Evolutionary conservation across 1,140 invertebrate species (phyloP), one percentile per base, ranked within the genome.

Genomic region (Zaprionus ornatus): DNA sequence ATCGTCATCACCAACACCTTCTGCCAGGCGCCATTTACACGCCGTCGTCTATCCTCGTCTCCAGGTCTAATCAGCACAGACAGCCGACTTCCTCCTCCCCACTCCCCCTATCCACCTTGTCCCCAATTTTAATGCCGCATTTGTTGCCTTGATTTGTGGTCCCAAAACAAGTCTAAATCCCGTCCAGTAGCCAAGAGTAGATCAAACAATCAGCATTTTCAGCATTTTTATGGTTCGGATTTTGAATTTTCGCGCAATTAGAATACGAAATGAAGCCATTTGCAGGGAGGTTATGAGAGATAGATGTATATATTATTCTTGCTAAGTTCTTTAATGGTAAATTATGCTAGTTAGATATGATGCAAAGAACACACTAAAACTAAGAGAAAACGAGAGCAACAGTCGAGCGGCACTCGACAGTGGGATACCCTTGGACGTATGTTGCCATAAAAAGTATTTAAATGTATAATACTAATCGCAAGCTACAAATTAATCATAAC

Each of bases 1-100:
- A 29, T 63, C 62, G 62, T 77, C 74, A 73, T 77, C 81, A 80
- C 90, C 84, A 90, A 88, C 84, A 88, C 85, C 74, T 88, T 85
- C 79, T 78, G 85, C 81, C 85, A 79, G 85, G 77, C 81, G 75
- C 85, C 85, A 90, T 88, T 90, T 90, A 85, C 84, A 88, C 85
- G 84, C 85, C 84, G 85, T 90, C 80, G 81, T 88, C 85, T 88
- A 88, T 88, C 84, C 80, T 88, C 85, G 80, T 84, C 85, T 85
- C 62, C 83, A 88, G 83, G 65, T 88, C 85, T 90, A 88, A 88
- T 88, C 85, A 88, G 81, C 86, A 32, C 81, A 90, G 84, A 88
- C 84, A 88, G 78, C 71, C 61, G 63, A 50, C 56, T 25, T 52
- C 68, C 21, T 37, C 42, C 25, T 55, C 42, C 13, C 37, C 27